Evolutionary conservation across 1,140 invertebrate genomes (phyloP), one percentile per base, ranked within the genome.

Genomic region (Cardiocondyla obscurior): DNA sequence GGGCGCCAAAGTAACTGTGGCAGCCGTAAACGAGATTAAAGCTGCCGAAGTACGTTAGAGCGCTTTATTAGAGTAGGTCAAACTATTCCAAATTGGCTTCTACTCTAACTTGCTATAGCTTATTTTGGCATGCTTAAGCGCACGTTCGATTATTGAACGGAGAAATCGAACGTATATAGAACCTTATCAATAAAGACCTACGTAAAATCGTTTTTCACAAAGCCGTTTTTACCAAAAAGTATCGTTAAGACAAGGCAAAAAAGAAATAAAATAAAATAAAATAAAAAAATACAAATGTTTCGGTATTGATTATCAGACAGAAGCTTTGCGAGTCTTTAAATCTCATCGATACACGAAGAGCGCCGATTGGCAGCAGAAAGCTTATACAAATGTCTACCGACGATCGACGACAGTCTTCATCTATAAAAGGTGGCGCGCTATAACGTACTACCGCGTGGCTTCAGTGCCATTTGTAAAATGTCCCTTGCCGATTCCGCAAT

Each of bases 401-500:
- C 73, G 60, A 77, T 65, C 58, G 60, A 77, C 60, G 16, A 39
- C 19, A 46, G 16, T 28, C 22, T 67, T 33, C 62, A 46, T 69
- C 74, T 79, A 69, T 79, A 79, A 79, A 79, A 69, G 62, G 51
- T 60, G 19, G 49, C 51, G 51, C 49, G 19, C 51, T 46, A 49
- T 86, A 83, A 83, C 69, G 76, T 84, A 85, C 36, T 65, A 33
- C 19, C 16, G 62, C 62, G 46, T 65, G 62, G 57, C 81, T 83
- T 53, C 22, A 16, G n/a, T 16, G 46, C 28, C 58, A 49, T 65
- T 85, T 60, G 49, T 55, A 62, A 86, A 73, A 85, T 72, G 67
- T 86, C 84, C 42, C 64, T 81, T 58, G 36, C 69, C 85, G 76
- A 72, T 85, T 81, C 49, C 36, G 83, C 84, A 85, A 85, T 85